Conservation (phyloP, 2,113 vertebrate genomes). For the Brachyhypopomus gauderio region DNA sequence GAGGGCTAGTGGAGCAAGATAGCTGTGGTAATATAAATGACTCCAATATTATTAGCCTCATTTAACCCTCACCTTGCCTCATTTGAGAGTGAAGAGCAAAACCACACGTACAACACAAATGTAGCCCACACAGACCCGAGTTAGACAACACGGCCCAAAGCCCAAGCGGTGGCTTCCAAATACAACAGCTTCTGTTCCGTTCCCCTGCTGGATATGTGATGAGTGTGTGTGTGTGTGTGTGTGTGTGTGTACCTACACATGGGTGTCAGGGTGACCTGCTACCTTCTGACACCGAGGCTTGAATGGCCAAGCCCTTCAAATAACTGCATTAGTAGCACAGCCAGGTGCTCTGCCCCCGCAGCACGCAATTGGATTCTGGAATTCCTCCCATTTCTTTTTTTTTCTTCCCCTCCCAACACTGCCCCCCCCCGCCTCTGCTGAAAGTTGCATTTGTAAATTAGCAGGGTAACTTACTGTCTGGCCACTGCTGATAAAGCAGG, state of each 20-base stretch:
- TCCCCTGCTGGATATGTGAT: neutral
- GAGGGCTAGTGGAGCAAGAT: conserved; percentile 19
- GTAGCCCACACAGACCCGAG: neutral
- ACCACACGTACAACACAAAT: neutral
- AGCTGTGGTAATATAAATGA: conserved; percentile 18
- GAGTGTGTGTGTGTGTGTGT: neutral
- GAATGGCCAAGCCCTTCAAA: conserved; percentile 84
- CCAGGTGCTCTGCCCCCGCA: conserved; percentile 84
- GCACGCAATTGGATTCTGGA: conserved; percentile 91
- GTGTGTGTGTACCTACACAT: conserved; percentile 58
- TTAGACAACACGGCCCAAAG: too few relatives aligned
- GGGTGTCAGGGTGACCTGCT: conserved; percentile 66
- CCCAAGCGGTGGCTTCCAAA: conserved; percentile 21
- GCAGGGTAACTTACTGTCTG: conserved; percentile 91
- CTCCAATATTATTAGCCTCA: conserved; percentile 31
- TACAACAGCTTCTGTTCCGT: conserved; percentile 45
- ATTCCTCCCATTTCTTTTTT: conserved; percentile 74
- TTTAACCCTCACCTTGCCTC: conserved; percentile 26
- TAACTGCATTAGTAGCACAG: conserved; percentile 95
- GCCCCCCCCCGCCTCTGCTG: conserved; percentile 60
- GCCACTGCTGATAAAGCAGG: conserved; percentile 83
- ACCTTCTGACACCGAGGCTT: conserved; percentile 69
- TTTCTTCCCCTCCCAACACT: conserved; percentile 59
- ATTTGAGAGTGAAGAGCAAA: neutral
- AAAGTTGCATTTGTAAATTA: conserved; percentile 99